Evolutionary conservation across 2,113 vertebrate genomes (phyloP), one percentile per base, ranked within the genome.

Genomic region (Epinephelus moara): DNA sequence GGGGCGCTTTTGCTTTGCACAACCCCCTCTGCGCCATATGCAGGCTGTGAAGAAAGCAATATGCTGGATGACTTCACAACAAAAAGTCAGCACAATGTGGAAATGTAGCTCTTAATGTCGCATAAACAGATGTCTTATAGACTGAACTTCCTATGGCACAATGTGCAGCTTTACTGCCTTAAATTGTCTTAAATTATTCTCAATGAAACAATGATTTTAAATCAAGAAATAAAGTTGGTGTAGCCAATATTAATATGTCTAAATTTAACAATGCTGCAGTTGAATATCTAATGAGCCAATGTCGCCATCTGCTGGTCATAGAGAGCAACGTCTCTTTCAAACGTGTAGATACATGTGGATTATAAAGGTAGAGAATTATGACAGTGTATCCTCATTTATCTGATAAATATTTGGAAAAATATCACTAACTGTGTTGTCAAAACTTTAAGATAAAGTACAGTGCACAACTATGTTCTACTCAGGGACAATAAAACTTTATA

Each of bases 221-320:
- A 67, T 2, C 25, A 45, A 11, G 0, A 42, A 19, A 42, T 49
- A 4, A 0, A 45, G 27, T 52, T 75, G 42, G 13, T 55, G 33
- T 56, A 19, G 2, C 27, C 25, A 11, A 12, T 25, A n/a, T 4
- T 42, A 4, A 30, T 40, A 10, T 14, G 17, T 37, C 23, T 37
- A 42, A 61, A 1, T n/a, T 14, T 4, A 49, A 33, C 18, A 23
- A 13, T 1, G 13, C 25, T 11, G n/a, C 50, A n/a, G 17, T 45
- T 50, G 9, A 69, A 42, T n/a, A 25, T 33, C 2, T 30, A 37
- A 62, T 25, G 2, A 63, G 21, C 1, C 6, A 70, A 78, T 74
- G 30, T 59, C 30, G 62, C 82, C 79, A 68, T 49, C 91, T 93
- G 63, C 50, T 92, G 91, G 86, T 57, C 0, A 33, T 1, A 63